Evolutionary conservation across 2,888 invertebrate species (phyloP).

Genomic region (Lepidocyrtinus sp.): DNA sequence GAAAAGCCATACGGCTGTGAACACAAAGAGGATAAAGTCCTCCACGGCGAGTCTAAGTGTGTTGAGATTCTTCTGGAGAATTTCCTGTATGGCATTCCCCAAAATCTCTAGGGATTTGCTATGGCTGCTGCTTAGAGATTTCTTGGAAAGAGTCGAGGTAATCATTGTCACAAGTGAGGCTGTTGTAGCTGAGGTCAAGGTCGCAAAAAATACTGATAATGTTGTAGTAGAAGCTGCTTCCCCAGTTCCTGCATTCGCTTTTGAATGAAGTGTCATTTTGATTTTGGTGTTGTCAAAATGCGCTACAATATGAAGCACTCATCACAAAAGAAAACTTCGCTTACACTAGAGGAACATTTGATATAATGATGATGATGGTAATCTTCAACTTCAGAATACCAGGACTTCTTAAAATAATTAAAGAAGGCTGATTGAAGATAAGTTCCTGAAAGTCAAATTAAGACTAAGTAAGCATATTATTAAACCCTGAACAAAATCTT

Average conservation of each 20-base stretch:
- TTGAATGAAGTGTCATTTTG: slow-evolving; percentile 23
- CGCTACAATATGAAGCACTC: neutral
- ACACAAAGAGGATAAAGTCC: slow-evolving; percentile 64
- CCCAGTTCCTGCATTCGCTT: slow-evolving; percentile 28
- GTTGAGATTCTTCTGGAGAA: slow-evolving; percentile 28
- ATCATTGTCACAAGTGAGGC: slow-evolving; percentile 29
- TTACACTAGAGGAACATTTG: no score
- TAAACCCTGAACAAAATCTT: no score
- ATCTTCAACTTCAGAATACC: neutral
- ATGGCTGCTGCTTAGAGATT: no score
- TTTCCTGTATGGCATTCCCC: no score
- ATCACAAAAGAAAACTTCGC: no score
- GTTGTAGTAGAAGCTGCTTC: slow-evolving; percentile 41
- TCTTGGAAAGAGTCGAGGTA: slow-evolving; percentile 20
- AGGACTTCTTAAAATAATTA: neutral
- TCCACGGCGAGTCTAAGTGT: slow-evolving; percentile 36
- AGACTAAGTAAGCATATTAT: no score
- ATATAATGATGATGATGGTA: neutral
- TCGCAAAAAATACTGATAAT: slow-evolving; percentile 27
- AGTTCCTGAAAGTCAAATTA: neutral
- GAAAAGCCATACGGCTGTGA: slow-evolving; percentile 62
- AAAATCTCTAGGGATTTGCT: no score
- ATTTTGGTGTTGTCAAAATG: neutral
- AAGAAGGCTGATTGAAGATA: neutral
- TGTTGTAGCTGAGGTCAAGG: slow-evolving; percentile 28